phyloP scores from a whole-genome alignment of 2,113 vertebrate genomes.

The Eonycteris spelaea region DNA sequence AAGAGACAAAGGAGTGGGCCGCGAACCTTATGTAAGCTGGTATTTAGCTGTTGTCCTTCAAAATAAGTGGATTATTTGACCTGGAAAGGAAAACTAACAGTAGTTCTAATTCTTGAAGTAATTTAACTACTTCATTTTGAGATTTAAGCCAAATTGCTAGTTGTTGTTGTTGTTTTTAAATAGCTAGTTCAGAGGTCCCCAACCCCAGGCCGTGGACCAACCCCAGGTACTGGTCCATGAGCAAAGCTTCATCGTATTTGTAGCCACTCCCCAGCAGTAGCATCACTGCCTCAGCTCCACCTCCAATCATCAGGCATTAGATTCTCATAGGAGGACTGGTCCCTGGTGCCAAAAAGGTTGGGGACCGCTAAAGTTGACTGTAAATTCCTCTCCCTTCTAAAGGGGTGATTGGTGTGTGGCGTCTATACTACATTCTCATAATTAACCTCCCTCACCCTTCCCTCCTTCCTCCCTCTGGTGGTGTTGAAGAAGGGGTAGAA shows the following conservation, averaged over 20 bases:
- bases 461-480: background rate
- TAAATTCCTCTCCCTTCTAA: background rate
- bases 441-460: background rate
- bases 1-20: background rate
- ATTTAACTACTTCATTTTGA: background rate
- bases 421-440: background rate
- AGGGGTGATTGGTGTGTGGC: background rate
- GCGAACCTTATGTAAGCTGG: background rate
- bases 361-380: background rate
- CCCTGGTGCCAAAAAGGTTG: no score
- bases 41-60: background rate
- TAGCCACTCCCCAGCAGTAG: no score
- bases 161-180: background rate
- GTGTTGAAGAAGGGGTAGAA: background rate
- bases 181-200: background rate
- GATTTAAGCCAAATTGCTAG: background rate
- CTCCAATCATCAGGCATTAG: no score
- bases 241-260: no score
- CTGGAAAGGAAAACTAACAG: background rate
- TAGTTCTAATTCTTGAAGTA: background rate
- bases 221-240: no score
- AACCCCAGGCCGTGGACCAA: no score
- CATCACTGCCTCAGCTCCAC: no score
- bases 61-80: background rate
- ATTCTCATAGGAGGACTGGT: no score